Evolutionary conservation across 2,888 invertebrate genomes (phyloP).

Genomic region (Erannis defoliaria): DNA sequence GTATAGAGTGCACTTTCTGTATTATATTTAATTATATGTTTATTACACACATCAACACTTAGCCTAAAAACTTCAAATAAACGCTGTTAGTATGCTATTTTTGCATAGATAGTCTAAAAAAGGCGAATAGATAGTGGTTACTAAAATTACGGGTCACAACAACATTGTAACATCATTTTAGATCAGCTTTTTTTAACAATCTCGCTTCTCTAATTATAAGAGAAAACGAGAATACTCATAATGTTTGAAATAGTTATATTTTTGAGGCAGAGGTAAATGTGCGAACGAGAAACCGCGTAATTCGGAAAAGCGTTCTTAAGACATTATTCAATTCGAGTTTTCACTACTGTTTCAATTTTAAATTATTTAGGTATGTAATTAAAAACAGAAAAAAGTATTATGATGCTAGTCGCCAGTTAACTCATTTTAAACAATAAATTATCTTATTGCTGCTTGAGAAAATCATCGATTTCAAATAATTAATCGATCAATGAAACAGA

Average conservation of each 20-base stretch:
- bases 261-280: background rate
- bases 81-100: too few species aligned
- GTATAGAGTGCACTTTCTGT: too few species aligned
- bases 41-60: too few species aligned
- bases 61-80: too few species aligned
- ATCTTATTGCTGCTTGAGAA: conserved; percentile 21
- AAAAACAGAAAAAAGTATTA: conserved; percentile 75
- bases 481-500: too few species aligned
- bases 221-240: background rate
- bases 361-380: conserved; percentile 55
- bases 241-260: background rate
- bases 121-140: too few species aligned
- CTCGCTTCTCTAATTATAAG: too few species aligned
- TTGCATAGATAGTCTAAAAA: too few species aligned
- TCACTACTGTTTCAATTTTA: conserved; percentile 49
- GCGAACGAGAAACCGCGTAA: background rate
- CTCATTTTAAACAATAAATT: conserved; percentile 43
- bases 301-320: conserved; percentile 3
- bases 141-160: too few species aligned
- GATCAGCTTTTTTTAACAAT: too few species aligned
- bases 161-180: too few species aligned
- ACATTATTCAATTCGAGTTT: conserved; percentile 36
- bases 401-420: conserved; percentile 79
- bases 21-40: too few species aligned
- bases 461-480: conserved; percentile 27